A percentile compares a stretch with the other conserved stretches of the same genome.
These are phyloP conservation scores for Spinus pinus DNA, from an alignment of 2,797 vertebrate species.

Conservation along the genomic window DNA sequence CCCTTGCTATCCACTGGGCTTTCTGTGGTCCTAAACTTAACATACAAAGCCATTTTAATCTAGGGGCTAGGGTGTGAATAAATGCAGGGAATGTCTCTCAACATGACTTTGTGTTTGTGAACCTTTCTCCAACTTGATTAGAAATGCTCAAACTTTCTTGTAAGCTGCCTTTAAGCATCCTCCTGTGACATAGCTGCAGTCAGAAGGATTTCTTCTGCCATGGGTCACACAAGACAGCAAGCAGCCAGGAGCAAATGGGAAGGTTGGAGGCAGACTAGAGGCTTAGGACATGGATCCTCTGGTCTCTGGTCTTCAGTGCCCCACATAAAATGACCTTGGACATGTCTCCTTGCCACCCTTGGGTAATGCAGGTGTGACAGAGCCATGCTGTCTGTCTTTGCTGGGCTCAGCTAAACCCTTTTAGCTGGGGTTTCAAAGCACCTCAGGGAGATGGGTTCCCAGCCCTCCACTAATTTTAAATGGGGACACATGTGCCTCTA, in stretches of 20 bases:
- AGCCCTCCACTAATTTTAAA: not conserved
- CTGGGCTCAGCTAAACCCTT: not conserved
- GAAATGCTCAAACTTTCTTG: slow-evolving; percentile 5
- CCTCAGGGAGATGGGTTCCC: not conserved
- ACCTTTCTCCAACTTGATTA: not conserved
- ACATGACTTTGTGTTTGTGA: slow-evolving; percentile 33
- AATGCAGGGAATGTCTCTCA: slow-evolving; percentile 54
- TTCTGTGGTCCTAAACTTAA: slow-evolving; percentile 61
- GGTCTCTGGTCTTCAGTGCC: not conserved
- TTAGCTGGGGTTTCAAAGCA: not conserved
- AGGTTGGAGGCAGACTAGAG: not conserved
- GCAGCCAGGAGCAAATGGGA: not conserved
- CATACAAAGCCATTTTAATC: slow-evolving; percentile 65
- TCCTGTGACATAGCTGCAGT: not conserved
- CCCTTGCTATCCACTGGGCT: slow-evolving; percentile 54
- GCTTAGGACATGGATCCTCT: not conserved
- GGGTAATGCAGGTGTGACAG: not conserved
- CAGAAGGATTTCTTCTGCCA: not conserved
- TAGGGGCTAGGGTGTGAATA: slow-evolving; percentile 58
- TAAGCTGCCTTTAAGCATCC: slow-evolving; percentile 15
- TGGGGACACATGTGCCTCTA: not conserved
- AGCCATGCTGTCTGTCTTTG: not conserved
- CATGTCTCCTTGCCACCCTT: not conserved
- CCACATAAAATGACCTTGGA: not conserved
- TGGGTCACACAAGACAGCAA: fast-evolving